These are phyloP conservation scores for Onthophagus sagittarius DNA, from an alignment of 2,888 invertebrate genomes.

Conservation along the genomic window DNA sequence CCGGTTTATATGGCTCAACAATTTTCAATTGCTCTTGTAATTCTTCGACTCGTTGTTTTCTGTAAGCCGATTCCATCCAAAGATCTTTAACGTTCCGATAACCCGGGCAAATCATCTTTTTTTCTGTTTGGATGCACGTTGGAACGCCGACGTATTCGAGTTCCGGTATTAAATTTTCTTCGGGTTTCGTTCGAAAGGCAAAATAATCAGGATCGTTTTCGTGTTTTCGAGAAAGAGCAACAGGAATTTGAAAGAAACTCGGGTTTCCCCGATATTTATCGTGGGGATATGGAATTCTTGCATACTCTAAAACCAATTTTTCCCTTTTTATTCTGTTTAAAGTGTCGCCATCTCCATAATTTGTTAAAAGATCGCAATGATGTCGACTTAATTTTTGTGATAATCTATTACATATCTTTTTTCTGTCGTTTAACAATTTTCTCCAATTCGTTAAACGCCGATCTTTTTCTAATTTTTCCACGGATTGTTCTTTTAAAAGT, in stretches of 20 bases:
- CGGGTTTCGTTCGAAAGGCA: conserved; percentile 32
- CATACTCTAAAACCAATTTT: conserved; percentile 35
- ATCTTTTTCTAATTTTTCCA: conserved; percentile 25
- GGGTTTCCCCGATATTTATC: conserved; percentile 44
- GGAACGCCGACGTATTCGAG: conserved; percentile 39
- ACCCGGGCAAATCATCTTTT: conserved; percentile 35
- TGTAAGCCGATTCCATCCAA: conserved; percentile 19
- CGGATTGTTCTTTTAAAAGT: neutral
- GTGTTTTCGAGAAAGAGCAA: conserved; percentile 28
- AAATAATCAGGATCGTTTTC: conserved; percentile 33
- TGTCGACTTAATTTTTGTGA: conserved; percentile 29
- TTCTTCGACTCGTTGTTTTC: conserved; percentile 13
- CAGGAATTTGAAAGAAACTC: conserved; percentile 40
- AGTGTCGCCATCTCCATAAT: conserved; percentile 36
- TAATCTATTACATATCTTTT: conserved; percentile 33
- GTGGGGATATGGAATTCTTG: conserved; percentile 37
- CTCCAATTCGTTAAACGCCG: conserved; percentile 38
- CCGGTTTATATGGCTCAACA: conserved; percentile 25
- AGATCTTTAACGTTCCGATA: conserved; percentile 24
- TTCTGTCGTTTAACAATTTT: conserved; percentile 38
- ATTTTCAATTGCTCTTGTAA: conserved; percentile 17
- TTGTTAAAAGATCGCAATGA: conserved; percentile 37
- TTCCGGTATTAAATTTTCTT: conserved; percentile 37
- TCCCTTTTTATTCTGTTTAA: conserved; percentile 36
- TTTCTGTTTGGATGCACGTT: conserved; percentile 35